Base-by-base conservation (phyloP, 2,888 invertebrate genomes). In the Spisula subtruncata region DNA sequence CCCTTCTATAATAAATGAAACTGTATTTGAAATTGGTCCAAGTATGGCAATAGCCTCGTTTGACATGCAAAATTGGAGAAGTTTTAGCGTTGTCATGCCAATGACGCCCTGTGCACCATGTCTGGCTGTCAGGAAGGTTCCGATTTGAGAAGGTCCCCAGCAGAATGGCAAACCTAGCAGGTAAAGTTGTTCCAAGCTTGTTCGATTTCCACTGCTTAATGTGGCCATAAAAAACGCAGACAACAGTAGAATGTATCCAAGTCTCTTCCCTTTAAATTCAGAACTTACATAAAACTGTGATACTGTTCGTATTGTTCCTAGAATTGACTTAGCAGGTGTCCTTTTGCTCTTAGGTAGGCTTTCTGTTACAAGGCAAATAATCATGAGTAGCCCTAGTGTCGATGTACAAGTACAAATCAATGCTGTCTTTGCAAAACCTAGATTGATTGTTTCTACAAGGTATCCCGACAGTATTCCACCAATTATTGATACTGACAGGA, bases 101-200 rank as follows among this genome's bases (percentile, higher is more conserved):
- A 87, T n/a, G 12, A 91, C 25, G 10, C 88, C 81, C 25, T 88
- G 81, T 8, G 88, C 81, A 20, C 81, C 66, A 54, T 89, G 80
- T 25, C 86, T n/a, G 0, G 56, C 85, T n/a, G 71, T 60, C 12
- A 18, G 41, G 54, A 80, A 93, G 20, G 84, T 82, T 12, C 92
- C 91, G 16, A 93, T 84, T 54, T 83, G 85, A 14, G 82, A 86
- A 32, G 90, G 90, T 8, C 71, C 83, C 90, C 91, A 93, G 54
- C 92, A 93, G 81, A 93, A 89, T 18, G 92, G 92, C 41, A 79
- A 46, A 12, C 89, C 91, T 16, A 93, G 66, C 12, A 87, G 80
- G 81, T 89, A 93, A 48, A 93, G 51, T n/a, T 89, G 86, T 84
- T 80, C 87, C 83, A 89, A 20, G 41, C 29, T 41, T 25, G 89